Evolutionary conservation across 2,888 invertebrate genomes (phyloP).

Genomic region (Sphinx pinastri): DNA sequence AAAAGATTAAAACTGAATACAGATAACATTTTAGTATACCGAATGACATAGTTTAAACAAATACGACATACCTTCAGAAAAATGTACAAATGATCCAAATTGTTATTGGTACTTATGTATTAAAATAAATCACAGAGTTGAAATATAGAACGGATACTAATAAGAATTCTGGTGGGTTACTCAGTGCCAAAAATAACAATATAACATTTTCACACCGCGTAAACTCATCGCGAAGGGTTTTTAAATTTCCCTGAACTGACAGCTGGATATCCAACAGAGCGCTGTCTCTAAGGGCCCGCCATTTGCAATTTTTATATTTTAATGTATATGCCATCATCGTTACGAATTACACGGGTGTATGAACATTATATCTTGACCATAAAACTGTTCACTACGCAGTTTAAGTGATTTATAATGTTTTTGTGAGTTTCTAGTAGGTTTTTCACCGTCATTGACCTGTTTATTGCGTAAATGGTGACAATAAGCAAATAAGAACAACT

Average conservation of each 20-base stretch:
- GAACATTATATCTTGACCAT: slow-evolving; percentile 29
- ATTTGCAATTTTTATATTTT: slow-evolving; percentile 20
- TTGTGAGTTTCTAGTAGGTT: slow-evolving; percentile 30
- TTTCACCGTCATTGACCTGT: neutral
- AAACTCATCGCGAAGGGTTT: neutral
- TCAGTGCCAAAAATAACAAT: neutral
- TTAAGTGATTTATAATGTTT: slow-evolving; percentile 36
- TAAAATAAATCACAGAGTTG: too few species aligned
- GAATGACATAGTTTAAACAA: too few species aligned
- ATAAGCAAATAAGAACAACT: too few species aligned
- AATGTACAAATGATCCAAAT: too few species aligned
- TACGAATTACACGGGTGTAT: slow-evolving; percentile 28
- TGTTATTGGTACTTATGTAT: too few species aligned
- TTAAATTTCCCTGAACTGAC: neutral
- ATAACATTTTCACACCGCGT: neutral
- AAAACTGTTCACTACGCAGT: slow-evolving; percentile 35
- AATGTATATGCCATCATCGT: slow-evolving; percentile 29
- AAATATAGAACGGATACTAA: too few species aligned
- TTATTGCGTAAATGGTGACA: neutral
- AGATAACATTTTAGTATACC: too few species aligned
- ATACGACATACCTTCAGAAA: too few species aligned
- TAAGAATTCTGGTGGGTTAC: too few species aligned
- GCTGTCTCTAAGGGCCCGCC: neutral
- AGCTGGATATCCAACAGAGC: neutral
- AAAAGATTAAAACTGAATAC: too few species aligned